These are phyloP conservation scores for Drosophila bunnanda DNA, from an alignment of 2,888 invertebrate genomes.

Conservation along the genomic window DNA sequence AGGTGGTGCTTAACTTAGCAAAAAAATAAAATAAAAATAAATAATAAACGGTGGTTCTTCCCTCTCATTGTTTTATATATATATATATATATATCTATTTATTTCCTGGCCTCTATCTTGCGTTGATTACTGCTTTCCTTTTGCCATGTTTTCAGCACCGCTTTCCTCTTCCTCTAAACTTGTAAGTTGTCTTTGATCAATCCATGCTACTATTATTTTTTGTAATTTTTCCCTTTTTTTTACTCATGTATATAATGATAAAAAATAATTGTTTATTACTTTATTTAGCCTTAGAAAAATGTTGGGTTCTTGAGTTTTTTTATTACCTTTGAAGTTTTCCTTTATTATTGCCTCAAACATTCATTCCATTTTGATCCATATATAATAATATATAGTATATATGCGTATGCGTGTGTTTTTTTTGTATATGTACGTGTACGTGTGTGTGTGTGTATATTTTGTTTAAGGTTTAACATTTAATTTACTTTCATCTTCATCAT, in stretches of 20 bases:
- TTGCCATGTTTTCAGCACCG: slow-evolving; percentile 16
- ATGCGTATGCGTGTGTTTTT: slow-evolving; percentile 35
- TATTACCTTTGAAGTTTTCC: slow-evolving; percentile 17
- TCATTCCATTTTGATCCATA: slow-evolving; percentile 23
- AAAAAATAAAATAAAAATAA: background rate
- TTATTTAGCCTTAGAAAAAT: slow-evolving; percentile 36
- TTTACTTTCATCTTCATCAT: slow-evolving; percentile 70
- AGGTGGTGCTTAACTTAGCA: slow-evolving; percentile 27
- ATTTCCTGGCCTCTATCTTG: slow-evolving; percentile 20
- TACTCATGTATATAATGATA: slow-evolving; percentile 38
- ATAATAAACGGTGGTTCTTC: slow-evolving; percentile 38
- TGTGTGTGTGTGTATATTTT: slow-evolving; percentile 63
- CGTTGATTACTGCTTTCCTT: background rate
- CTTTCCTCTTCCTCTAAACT: background rate
- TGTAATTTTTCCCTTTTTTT: slow-evolving; percentile 1
- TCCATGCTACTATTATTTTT: slow-evolving; percentile 20
- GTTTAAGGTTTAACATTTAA: slow-evolving; percentile 79
- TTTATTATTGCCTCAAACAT: slow-evolving; percentile 44
- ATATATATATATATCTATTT: slow-evolving; percentile 3
- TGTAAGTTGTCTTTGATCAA: slow-evolving; percentile 30
- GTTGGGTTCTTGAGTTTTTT: slow-evolving; percentile 14
- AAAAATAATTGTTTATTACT: slow-evolving; percentile 34
- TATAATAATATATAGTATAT: slow-evolving; percentile 39
- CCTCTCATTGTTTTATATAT: background rate
- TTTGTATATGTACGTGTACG: slow-evolving; percentile 41